Evolutionary conservation across 2,888 invertebrate species (phyloP).

Genomic region (Aplocera efformata): DNA sequence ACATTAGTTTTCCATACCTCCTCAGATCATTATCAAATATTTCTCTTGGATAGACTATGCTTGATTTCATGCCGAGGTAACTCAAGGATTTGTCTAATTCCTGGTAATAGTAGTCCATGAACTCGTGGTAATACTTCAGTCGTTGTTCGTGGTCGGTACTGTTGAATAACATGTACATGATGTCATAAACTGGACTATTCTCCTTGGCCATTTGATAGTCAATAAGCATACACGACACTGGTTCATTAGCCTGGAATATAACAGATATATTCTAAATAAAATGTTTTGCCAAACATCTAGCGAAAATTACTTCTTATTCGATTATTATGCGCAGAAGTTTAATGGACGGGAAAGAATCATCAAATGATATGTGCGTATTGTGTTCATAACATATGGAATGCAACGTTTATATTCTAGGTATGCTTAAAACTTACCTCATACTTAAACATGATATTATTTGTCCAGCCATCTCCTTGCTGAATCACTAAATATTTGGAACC

Average conservation of each 20-base stretch:
- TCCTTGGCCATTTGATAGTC: slow-evolving; percentile 43
- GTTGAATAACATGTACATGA: slow-evolving; percentile 42
- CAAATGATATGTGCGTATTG: too few relatives aligned
- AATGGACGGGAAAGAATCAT: too few relatives aligned
- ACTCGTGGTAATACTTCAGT: slow-evolving; percentile 31
- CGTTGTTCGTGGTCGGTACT: slow-evolving; percentile 42
- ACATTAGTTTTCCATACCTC: slow-evolving; percentile 29
- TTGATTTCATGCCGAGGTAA: slow-evolving; percentile 31
- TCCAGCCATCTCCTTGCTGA: slow-evolving; percentile 18
- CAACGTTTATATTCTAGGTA: too few relatives aligned
- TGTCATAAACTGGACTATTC: slow-evolving; percentile 35
- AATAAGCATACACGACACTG: slow-evolving; percentile 36
- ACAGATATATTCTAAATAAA: too few relatives aligned
- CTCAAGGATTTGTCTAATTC: slow-evolving; percentile 34
- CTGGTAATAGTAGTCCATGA: slow-evolving; percentile 27
- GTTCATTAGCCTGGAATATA: slow-evolving; percentile 29
- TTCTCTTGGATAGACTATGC: slow-evolving; percentile 33
- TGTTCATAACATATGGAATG: too few relatives aligned
- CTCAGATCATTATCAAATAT: slow-evolving; percentile 38
- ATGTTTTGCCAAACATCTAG: too few relatives aligned
- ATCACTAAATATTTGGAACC: slow-evolving; percentile 12
- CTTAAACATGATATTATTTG: slow-evolving; percentile 15
- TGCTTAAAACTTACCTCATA: slow-evolving; percentile 1
- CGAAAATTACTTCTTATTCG: too few relatives aligned
- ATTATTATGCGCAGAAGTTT: too few relatives aligned